Evolutionary conservation across 1,140 invertebrate genomes (phyloP), one percentile per base, ranked within the genome.

Genomic region (Caenorhabditis elegans): DNA sequence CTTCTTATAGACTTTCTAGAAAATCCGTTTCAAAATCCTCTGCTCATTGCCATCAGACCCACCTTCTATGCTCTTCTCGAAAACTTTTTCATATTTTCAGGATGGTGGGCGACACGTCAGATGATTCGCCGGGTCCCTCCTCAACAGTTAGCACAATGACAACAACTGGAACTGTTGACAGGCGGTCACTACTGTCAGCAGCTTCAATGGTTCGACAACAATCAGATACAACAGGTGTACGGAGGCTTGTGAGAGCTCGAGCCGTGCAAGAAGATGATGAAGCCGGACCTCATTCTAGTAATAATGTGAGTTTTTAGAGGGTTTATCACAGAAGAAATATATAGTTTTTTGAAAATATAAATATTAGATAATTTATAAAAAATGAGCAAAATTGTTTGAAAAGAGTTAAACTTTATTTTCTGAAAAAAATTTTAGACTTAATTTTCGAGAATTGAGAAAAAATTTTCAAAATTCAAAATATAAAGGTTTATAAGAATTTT

Each of bases 151-250:
- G 26, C 26, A n/a, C n/a, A 22, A 70, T 39, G 60, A 39, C 60
- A 11, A 39, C 60, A 22, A 39, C 60, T 19, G 60, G 60, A 39
- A 70, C n/a, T 36, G 60, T 39, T 3, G 60, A 70, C 22, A 39
- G 60, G n/a, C 24, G 80, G 15, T 53, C 80, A 5, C 47, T 81
- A 13, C 47, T 81, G 31, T 70, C 65, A 11, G 80, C 80, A 10
- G 80, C 80, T 47, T 70, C 53, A 10, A 81, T 81, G 80, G 75
- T 81, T 43, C 65, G 80, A 4, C 80, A 81, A 31, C 80, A 81
- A 31, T 53, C 55, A 22, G 78, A 79, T 70, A 81, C 75, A 1
- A 76, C 80, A 19, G 80, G 80, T 24, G 80, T 81, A 11, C 78
- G 80, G 24, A 60, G 80, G 47, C 60, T 81, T 2, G 80, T 81